These are phyloP conservation scores for Reinhardtius hippoglossoides DNA, from an alignment of 2,113 vertebrate genomes.

Conservation along the genomic window DNA sequence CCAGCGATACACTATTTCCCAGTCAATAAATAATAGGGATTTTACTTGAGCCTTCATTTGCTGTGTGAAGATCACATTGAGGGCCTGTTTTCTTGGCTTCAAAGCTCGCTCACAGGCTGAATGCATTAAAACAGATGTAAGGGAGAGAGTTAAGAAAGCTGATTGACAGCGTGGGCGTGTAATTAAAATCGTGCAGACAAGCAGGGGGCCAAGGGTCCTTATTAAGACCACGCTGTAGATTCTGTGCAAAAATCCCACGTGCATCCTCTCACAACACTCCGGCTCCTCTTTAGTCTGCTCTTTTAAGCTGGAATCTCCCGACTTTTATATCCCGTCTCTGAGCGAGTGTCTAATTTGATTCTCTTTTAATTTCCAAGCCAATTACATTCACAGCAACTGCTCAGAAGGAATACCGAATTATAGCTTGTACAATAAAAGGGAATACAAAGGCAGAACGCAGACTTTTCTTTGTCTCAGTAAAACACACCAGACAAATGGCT, in stretches of 20 bases:
- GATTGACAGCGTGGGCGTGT: constrained; percentile 73
- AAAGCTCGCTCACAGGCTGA: constrained; percentile 58
- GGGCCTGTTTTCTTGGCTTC: constrained; percentile 57
- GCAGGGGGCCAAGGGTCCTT: constrained; percentile 63
- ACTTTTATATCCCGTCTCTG: constrained; percentile 58
- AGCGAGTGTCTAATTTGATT: constrained; percentile 56
- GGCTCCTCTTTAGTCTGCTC: constrained; percentile 39
- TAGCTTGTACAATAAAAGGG: constrained; percentile 61
- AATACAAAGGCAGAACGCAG: constrained; percentile 71
- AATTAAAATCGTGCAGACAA: constrained; percentile 72
- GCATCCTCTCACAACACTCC: constrained; percentile 41
- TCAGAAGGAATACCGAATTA: constrained; percentile 73
- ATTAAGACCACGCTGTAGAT: constrained; percentile 63
- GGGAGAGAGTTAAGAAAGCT: constrained; percentile 59
- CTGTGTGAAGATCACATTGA: constrained; percentile 60
- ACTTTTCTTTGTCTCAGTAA: constrained; percentile 67
- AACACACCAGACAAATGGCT: constrained; percentile 51
- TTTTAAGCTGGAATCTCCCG: constrained; percentile 43
- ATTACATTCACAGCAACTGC: constrained; percentile 51
- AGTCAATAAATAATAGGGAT: constrained; percentile 53
- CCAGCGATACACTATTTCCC: constrained; percentile 23
- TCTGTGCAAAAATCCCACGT: constrained; percentile 56
- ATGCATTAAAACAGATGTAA: constrained; percentile 71
- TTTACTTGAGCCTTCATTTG: constrained; percentile 50
- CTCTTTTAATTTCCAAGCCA: constrained; percentile 66